phyloP scores from a whole-genome alignment of 2,888 invertebrate genomes.

The Thereva unica region DNA sequence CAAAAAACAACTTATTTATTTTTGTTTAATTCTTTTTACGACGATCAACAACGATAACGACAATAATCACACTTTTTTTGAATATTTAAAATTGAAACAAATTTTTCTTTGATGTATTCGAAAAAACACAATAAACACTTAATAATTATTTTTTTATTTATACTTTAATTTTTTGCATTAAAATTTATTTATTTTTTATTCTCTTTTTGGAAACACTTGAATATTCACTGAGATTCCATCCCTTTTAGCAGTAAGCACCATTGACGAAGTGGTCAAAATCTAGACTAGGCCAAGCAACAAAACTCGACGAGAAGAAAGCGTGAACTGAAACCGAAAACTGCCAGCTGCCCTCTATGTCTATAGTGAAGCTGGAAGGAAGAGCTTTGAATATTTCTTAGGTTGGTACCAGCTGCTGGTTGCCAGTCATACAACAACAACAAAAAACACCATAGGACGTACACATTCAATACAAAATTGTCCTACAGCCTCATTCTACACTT shows the following conservation, averaged over 20 bases:
- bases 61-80: too few species aligned
- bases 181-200: too few species aligned
- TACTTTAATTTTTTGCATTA: too few species aligned
- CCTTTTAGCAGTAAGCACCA: not conserved
- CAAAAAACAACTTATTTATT: too few species aligned
- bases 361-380: not conserved
- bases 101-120: too few species aligned
- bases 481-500: slow-evolving; percentile 11
- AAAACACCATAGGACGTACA: not conserved
- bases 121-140: too few species aligned
- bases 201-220: not conserved
- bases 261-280: slow-evolving; percentile 2
- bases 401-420: slow-evolving; percentile 19
- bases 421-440: not conserved
- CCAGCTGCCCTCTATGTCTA: slow-evolving; percentile 5
- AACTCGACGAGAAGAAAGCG: slow-evolving; percentile 45
- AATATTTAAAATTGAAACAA: too few species aligned
- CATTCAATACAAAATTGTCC: not conserved
- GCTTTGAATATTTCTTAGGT: slow-evolving; percentile 19
- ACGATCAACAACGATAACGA: too few species aligned
- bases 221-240: not conserved
- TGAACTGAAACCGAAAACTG: slow-evolving; percentile 42
- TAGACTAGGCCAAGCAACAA: slow-evolving; percentile 41
- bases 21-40: too few species aligned
- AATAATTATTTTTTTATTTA: too few species aligned